Percentiles rank a stretch among this genome's conserved stretches.
phyloP scores from a whole-genome alignment of 2,113 vertebrate genomes.

The Elaphurus davidianus region DNA sequence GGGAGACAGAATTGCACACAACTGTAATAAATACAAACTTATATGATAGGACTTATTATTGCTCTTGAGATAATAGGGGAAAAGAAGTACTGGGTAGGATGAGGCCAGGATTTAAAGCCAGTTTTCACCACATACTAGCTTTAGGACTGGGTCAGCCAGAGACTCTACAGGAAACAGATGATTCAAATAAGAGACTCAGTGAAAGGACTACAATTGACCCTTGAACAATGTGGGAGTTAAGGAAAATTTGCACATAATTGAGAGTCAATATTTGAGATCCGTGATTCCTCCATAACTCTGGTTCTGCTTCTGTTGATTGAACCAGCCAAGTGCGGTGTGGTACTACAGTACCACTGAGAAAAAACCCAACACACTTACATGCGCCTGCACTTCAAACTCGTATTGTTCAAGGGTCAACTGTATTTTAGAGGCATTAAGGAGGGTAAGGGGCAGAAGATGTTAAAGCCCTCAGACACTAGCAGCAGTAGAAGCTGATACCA shows the following conservation, averaged over 20 bases:
- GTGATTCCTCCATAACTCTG: background rate
- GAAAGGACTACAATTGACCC: background rate
- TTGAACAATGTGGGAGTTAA: background rate
- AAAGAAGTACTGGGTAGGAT: background rate
- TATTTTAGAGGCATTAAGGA: background rate
- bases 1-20: background rate
- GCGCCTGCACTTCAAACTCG: background rate
- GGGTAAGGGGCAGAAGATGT: background rate
- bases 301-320: background rate
- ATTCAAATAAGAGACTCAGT: background rate
- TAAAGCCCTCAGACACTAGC: background rate
- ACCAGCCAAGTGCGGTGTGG: background rate
- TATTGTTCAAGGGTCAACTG: background rate
- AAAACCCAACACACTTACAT: background rate
- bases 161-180: background rate
- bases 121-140: background rate
- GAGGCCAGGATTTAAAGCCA: conserved; percentile 5
- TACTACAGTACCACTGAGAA: background rate
- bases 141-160: background rate
- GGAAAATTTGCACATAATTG: background rate
- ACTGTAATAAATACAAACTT: background rate
- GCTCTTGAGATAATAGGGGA: background rate
- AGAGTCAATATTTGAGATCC: background rate
- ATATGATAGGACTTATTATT: background rate
- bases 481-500: background rate